Conservation (phyloP, 2,113 vertebrate species). For the Piprites chloris region DNA sequence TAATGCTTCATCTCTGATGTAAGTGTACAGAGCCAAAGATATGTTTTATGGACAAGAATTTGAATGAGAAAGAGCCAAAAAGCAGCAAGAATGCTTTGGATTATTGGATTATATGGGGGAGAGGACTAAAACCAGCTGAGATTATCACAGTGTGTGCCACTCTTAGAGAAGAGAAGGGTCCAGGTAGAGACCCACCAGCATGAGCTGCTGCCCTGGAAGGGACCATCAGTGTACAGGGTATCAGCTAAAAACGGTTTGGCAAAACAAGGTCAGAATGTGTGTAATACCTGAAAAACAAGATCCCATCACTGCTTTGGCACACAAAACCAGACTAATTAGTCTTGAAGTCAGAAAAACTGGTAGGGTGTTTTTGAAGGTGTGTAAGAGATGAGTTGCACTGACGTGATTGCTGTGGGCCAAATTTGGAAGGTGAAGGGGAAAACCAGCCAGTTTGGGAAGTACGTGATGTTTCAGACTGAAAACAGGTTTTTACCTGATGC, state of each 20-base stretch:
- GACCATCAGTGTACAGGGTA: neutral
- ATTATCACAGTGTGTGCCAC: rapidly evolving
- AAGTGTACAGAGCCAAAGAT: neutral
- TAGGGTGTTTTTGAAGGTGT: neutral
- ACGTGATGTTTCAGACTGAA: neutral
- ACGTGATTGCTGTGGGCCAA: neutral
- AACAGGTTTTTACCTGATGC: neutral
- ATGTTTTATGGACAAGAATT: neutral
- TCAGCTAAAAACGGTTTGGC: neutral
- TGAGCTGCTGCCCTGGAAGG: neutral
- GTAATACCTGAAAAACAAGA: neutral
- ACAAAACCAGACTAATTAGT: neutral
- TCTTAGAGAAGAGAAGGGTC: neutral
- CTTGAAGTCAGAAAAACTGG: neutral
- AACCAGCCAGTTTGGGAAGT: neutral
- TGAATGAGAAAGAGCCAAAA: neutral
- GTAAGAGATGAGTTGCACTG: neutral
- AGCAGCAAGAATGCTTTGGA: neutral
- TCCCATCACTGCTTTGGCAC: neutral
- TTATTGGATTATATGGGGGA: neutral
- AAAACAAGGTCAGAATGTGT: neutral
- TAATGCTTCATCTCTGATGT: neutral
- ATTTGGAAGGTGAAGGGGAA: neutral
- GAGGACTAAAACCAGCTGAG: neutral
- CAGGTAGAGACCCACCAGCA: neutral